Conservation (phyloP, 35 echinoderm and acorn worm species). For the Lytechinus pictus region DNA sequence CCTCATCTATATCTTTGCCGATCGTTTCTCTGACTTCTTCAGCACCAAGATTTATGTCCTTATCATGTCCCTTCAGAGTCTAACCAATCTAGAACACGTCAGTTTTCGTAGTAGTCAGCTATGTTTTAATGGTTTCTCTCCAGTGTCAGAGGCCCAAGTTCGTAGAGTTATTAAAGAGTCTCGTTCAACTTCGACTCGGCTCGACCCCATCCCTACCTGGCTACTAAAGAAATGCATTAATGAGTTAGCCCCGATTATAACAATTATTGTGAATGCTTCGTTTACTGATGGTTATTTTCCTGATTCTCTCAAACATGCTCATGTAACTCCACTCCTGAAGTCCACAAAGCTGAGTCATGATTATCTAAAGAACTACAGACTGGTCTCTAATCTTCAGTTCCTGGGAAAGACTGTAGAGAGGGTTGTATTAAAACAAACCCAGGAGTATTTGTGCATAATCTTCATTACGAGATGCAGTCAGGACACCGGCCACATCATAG, state of each 20-base stretch:
- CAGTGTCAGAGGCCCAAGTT: neutral
- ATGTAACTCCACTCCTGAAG: neutral
- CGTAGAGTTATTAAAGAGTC: neutral
- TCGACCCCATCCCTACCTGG: slow-evolving; percentile 54
- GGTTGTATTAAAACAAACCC: neutral
- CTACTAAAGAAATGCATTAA: slow-evolving; percentile 39
- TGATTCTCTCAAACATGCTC: slow-evolving; percentile 29
- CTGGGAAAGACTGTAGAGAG: neutral
- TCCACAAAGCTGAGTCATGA: neutral
- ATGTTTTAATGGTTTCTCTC: neutral
- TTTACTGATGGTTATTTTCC: slow-evolving; percentile 41
- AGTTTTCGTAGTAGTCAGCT: neutral
- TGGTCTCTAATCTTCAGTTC: no score
- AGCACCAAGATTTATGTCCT: slow-evolving; percentile 15
- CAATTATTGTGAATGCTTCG: neutral
- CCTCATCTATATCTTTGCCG: neutral
- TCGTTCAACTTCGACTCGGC: no score
- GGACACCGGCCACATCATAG: neutral
- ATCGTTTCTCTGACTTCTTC: slow-evolving; percentile 25
- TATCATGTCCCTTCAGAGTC: neutral
- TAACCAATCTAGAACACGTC: neutral
- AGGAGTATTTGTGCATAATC: slow-evolving; percentile 13
- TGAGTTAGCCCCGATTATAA: slow-evolving; percentile 22
- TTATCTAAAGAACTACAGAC: neutral
- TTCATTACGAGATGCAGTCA: neutral